Conservation (phyloP, 2,113 vertebrate species). For the Monopterus albus region DNA sequence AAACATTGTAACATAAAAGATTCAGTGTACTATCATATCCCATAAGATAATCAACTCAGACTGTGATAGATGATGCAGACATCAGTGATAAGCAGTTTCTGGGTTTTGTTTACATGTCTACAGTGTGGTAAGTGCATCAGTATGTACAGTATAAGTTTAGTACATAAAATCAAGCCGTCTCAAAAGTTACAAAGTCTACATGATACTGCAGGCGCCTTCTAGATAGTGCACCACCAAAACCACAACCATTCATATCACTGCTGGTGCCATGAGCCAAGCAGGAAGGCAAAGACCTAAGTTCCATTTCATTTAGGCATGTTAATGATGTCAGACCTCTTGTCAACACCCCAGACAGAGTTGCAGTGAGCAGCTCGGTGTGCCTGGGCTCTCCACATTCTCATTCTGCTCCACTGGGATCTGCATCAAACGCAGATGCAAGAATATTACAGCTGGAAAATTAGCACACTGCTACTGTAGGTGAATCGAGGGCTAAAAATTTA, state of each 20-base stretch:
- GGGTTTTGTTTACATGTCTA: neutral
- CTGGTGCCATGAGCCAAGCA: conserved; percentile 18
- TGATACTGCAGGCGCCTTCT: conserved; percentile 27
- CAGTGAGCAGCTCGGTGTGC: conserved; percentile 33
- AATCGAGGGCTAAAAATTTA: neutral
- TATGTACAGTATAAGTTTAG: neutral
- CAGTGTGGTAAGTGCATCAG: neutral
- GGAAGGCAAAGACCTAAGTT: conserved; percentile 30
- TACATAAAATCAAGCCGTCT: neutral
- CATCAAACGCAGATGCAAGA: conserved; percentile 58
- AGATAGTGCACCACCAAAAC: conserved; percentile 12
- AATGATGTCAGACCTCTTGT: conserved; percentile 74
- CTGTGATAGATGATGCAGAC: neutral
- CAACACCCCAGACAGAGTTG: conserved; percentile 57
- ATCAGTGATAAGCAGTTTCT: neutral
- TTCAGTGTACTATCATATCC: conserved; percentile 1
- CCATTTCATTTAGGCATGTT: conserved; percentile 63
- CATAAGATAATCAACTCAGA: neutral
- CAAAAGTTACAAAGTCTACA: conserved; percentile 24
- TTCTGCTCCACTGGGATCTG: conserved; percentile 52
- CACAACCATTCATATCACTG: conserved; percentile 23
- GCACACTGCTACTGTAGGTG: conserved; percentile 33
- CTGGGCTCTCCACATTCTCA: conserved; percentile 16
- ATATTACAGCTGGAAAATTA: conserved; percentile 56
- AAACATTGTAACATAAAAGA: conserved; percentile 28